Evolutionary conservation across 2,888 invertebrate species (phyloP), one percentile per base, ranked within the genome.

Genomic region (Papilio gigon): DNA sequence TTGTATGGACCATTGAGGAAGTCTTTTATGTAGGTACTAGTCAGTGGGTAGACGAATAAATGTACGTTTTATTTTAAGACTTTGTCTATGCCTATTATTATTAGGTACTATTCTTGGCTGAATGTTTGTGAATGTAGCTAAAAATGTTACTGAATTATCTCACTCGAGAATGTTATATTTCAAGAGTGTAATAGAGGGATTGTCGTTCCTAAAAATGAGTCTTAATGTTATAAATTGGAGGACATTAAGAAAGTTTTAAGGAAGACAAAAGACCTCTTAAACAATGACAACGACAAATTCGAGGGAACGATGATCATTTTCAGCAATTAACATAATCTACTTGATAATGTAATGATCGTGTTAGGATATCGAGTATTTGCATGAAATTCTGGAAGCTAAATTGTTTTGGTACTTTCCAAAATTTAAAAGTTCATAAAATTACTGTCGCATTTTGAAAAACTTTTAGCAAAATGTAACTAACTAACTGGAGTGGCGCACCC

Each of bases 161-260:
- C 9, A n/a, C 9, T n/a, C n/a, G n/a, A 3, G 9, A 56, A 56
- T 30, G n/a, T 30, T 56, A 56, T 30, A 56, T 56, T 56, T 9
- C 27, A 33, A 53, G 14, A 67, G 14, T 50, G 62, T 62, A 53
- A 61, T 42, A 61, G 30, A 14, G 40, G 50, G 53, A 56, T 56
- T 61, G 67, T 30, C 61, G 67, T 53, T 53, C 35, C 33, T 61
- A 62, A 67, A 67, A 67, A 50, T 42, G 30, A 27, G 61, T 56
- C 53, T 42, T 56, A 58, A 67, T 62, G 62, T 67, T 44, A 67
- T 62, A 67, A 67, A 67, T 65, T 62, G 44, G 40, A 40, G 35
- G 42, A 42, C 58, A 68, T 68, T 68, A 63, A 44, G 63, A 58
- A 68, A 63, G 58, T 68, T 68, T 68, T 63, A 44, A 63, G 63